Percentiles rank a stretch among this genome's conserved stretches.
phyloP scores from a whole-genome alignment of 2,888 invertebrate genomes.

The Andrena chrysosceles region DNA sequence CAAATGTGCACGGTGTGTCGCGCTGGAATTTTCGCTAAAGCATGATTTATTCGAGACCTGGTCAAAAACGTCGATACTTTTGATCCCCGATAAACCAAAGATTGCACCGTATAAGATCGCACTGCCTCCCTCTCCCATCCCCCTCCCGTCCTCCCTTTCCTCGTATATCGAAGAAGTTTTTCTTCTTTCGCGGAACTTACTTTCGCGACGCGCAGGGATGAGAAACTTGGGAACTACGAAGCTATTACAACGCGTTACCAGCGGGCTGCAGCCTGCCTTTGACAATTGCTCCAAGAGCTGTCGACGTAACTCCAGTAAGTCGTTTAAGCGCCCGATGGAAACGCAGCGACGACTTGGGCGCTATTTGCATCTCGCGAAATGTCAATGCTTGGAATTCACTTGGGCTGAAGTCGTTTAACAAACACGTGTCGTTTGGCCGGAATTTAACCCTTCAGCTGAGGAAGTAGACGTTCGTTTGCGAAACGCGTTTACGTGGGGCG shows the following conservation, averaged over 20 bases:
- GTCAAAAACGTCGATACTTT: constrained; percentile 51
- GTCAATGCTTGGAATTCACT: constrained; percentile 4
- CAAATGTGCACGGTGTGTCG: too few species aligned
- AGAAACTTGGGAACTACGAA: constrained; percentile 28
- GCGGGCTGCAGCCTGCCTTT: not conserved
- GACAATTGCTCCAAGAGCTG: constrained; percentile 5
- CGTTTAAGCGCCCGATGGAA: constrained; percentile 2
- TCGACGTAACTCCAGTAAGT: constrained; percentile 17
- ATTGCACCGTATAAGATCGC: too few species aligned
- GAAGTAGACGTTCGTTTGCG: too few species aligned
- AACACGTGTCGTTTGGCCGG: constrained; percentile 3
- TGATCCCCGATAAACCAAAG: constrained; percentile 3
- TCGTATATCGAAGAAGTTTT: too few species aligned
- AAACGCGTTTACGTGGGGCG: too few species aligned
- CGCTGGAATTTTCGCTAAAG: too few species aligned
- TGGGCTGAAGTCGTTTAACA: constrained; percentile 12
- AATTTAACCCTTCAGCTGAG: not conserved
- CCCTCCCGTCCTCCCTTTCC: too few species aligned
- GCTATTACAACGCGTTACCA: constrained; percentile 10
- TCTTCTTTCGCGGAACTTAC: not conserved
- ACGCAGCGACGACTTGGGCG: too few species aligned
- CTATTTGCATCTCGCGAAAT: not conserved
- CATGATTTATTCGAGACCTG: too few species aligned
- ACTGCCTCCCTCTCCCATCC: too few species aligned
- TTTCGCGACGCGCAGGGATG: not conserved